Evolutionary conservation across 2,113 vertebrate species (phyloP), one percentile per base, ranked within the genome.

Genomic region (Rhinolophus ferrumequinum): DNA sequence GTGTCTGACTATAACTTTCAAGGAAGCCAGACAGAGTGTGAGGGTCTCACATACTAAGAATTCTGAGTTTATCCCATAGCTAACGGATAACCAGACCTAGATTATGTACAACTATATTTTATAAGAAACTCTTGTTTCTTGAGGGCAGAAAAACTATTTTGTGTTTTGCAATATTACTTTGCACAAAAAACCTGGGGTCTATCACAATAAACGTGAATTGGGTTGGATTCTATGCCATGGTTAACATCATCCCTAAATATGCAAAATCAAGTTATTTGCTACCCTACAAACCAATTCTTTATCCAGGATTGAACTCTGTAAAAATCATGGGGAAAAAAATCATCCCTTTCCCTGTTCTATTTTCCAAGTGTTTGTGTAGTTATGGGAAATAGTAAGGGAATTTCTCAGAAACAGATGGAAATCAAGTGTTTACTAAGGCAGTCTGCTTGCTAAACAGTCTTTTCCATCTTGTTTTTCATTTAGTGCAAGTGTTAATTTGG

Each of bases 381-480:
- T 93, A 58, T 15, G 70, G 60, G 67, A 90, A 84, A 80, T 47
- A 50, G 52, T 96, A 58, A 93, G 62, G 47, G 26, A 58, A 35
- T 76, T 56, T 26, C 44, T 73, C 15, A 89, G 66, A 93, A 90
- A 52, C 18, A 69, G 6, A 54, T 80, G 35, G 62, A 93, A 87
- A 47, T 85, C 44, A 52, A n/a, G 4, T 60, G 2, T 60, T 81
- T 82, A 28, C 72, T 72, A 73, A 93, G 30, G 60, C 24, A 56
- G 41, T 38, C 62, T 66, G 3, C 80, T 60, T 92, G 7, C 38
- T 88, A 38, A 58, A 21, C 38, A 62, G 35, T 11, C 44, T 77
- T 92, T 94, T 93, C 44, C 19, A 52, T 88, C 35, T 89, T 72
- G 30, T 26, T 89, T 96, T 92, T 89, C 22, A 47, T 56, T 72